Evolutionary conservation across 2,797 vertebrate species (phyloP).

Genomic region (Xenops minutus): DNA sequence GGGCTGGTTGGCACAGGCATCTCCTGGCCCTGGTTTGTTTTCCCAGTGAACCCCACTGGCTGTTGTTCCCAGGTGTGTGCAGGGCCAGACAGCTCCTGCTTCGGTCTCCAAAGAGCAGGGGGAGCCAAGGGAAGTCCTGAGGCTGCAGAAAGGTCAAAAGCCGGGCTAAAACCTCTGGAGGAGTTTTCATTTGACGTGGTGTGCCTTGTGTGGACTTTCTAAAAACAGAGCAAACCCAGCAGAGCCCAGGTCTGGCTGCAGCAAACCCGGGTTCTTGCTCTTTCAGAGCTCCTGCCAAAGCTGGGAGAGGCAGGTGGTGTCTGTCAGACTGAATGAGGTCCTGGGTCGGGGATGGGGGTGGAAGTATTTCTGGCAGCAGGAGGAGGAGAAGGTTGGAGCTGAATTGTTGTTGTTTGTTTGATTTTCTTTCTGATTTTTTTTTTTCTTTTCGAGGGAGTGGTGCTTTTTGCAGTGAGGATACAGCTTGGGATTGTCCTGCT

Average conservation of each 20-base stretch:
- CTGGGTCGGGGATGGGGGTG: not conserved
- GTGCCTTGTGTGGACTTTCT: not conserved
- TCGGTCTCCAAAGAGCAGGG: not conserved
- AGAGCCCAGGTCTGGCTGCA: not conserved
- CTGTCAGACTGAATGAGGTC: not conserved
- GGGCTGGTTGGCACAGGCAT: not conserved
- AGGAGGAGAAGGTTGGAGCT: not conserved
- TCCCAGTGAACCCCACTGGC: not conserved
- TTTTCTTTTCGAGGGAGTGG: not conserved
- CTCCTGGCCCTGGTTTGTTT: not conserved
- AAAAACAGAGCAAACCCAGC: not conserved
- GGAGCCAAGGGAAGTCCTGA: not conserved
- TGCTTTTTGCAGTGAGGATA: not conserved
- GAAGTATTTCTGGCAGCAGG: not conserved
- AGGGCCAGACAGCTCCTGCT: not conserved
- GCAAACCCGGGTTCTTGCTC: not conserved
- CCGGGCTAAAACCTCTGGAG: not conserved
- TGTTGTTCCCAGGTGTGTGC: not conserved
- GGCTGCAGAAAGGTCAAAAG: slow-evolving; percentile 61
- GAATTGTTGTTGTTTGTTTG: not conserved
- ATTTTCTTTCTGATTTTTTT: not conserved
- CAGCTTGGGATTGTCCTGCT: not conserved
- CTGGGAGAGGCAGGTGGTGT: not conserved
- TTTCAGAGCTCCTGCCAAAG: not conserved
- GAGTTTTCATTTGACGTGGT: not conserved